These are phyloP conservation scores for Phacellophora camtschatica DNA, from an alignment of 30 jellyfish, hydroid and myxozoan species.

Conservation along the genomic window DNA sequence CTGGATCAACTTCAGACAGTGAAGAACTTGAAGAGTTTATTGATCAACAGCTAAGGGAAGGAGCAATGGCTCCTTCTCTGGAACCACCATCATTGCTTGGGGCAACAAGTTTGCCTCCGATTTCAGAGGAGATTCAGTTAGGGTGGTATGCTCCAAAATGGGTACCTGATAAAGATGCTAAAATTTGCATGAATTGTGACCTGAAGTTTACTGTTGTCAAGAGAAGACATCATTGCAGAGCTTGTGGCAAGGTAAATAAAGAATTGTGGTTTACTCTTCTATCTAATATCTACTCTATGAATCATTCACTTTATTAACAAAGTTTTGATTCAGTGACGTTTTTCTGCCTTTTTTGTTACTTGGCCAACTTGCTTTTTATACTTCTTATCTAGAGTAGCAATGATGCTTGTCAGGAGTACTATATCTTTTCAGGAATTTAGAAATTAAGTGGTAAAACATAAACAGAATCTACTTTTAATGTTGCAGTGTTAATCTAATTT, in stretches of 20 bases:
- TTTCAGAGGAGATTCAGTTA: slow-evolving; percentile 33
- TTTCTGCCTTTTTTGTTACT: no score
- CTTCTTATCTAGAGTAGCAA: no score
- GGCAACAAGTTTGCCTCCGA: slow-evolving; percentile 6
- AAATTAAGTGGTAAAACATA: no score
- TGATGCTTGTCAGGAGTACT: no score
- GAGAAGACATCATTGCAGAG: slow-evolving; percentile 98
- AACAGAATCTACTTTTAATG: no score
- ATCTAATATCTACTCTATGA: no score
- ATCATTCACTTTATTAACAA: no score
- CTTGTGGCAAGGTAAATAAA: slow-evolving; percentile 90
- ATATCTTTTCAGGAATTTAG: no score
- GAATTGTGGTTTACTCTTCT: background rate
- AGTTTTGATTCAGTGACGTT: no score
- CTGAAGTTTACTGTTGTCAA: slow-evolving; percentile 80
- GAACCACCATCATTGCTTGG: slow-evolving; percentile 3
- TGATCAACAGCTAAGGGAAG: slow-evolving; percentile 24
- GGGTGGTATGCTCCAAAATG: slow-evolving; percentile 97
- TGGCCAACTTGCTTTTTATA: no score
- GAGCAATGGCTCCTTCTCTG: slow-evolving; percentile 1
- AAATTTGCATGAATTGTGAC: slow-evolving; percentile 82
- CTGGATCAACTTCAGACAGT: slow-evolving; percentile 72
- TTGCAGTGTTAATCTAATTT: no score
- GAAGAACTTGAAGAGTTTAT: slow-evolving; percentile 76
- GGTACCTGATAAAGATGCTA: slow-evolving; percentile 94